Percentiles rank a stretch among this genome's conserved stretches.
These are phyloP conservation scores for Drosophila atripex DNA, from an alignment of 2,888 invertebrate genomes.

Conservation along the genomic window DNA sequence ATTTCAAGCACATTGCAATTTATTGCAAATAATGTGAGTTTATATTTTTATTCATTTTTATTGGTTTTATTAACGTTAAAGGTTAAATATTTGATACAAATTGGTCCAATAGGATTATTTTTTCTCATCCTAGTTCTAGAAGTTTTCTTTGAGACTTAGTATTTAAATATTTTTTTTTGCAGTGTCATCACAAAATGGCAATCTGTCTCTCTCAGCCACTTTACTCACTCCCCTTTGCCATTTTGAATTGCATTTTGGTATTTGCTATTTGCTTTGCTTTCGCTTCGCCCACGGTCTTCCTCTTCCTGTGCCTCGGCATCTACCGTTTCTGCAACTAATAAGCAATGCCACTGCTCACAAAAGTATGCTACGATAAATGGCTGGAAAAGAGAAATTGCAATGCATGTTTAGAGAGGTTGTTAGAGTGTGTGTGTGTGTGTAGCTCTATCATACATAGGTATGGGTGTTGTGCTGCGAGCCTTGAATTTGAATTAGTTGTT, in stretches of 20 bases:
- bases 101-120: no score
- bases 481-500: slow-evolving; percentile 51
- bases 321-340: slow-evolving; percentile 19
- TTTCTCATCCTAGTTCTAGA: no score
- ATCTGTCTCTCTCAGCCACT: not conserved
- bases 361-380: slow-evolving; percentile 41
- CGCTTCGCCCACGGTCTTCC: not conserved
- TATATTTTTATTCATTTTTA: no score
- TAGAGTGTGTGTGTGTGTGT: not conserved
- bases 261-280: not conserved
- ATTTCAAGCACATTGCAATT: not conserved
- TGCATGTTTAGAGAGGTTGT: not conserved
- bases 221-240: not conserved
- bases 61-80: no score
- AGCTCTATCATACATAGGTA: not conserved
- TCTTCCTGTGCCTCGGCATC: not conserved
- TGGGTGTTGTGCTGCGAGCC: slow-evolving; percentile 20
- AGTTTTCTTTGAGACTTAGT: no score
- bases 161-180: not conserved
- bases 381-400: slow-evolving; percentile 18
- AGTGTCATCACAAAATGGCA: not conserved
- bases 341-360: slow-evolving; percentile 38
- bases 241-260: slow-evolving; percentile 1
- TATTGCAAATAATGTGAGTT: no score
- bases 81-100: no score